These are phyloP conservation scores for Archilochus colubris DNA, from an alignment of 2,113 vertebrate genomes.

Conservation along the genomic window DNA sequence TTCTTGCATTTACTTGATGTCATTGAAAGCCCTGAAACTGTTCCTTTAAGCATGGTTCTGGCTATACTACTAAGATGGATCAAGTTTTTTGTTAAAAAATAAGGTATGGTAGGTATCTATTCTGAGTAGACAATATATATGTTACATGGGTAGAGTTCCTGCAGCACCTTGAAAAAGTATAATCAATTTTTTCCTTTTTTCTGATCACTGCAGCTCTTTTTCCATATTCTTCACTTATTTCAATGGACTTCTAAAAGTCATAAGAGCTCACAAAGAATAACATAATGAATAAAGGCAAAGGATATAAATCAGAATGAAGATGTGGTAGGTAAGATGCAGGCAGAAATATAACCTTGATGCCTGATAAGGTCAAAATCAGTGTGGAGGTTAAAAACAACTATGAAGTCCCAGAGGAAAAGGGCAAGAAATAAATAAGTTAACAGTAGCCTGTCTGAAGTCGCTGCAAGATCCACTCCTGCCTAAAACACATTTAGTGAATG, in stretches of 20 bases:
- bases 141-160: not conserved
- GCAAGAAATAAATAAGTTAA: not conserved
- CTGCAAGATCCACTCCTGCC: not conserved
- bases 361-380: not conserved
- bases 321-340: not conserved
- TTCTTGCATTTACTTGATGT: not conserved
- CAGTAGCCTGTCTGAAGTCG: not conserved
- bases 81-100: not conserved
- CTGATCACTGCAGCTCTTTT: not conserved
- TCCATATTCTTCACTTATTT: not conserved
- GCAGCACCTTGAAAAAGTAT: not conserved
- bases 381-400: not conserved
- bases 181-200: not conserved
- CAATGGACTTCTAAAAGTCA: not conserved
- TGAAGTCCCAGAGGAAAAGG: not conserved
- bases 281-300: not conserved
- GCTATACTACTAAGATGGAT: not conserved
- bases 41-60: not conserved
- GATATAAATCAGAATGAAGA: not conserved
- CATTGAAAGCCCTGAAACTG: not conserved
- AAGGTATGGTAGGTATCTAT: accelerated
- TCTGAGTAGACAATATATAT: not conserved
- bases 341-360: not conserved
- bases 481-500: not conserved
- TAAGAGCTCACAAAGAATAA: not conserved